phyloP scores from a whole-genome alignment of 2,888 invertebrate genomes.

The Orchesellides sinensis region DNA sequence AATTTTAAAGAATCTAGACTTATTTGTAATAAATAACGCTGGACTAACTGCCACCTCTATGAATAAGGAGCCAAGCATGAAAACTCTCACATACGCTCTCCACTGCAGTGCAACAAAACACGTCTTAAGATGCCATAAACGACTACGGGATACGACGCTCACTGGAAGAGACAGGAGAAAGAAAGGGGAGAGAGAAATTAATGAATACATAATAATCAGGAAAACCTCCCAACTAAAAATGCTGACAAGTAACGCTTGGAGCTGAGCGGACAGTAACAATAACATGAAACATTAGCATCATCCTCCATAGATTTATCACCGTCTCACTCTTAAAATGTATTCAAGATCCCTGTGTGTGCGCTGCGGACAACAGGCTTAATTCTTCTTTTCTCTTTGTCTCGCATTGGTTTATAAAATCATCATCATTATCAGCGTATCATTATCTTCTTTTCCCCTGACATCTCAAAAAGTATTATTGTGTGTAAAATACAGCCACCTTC shows the following conservation, averaged over 20 bases:
- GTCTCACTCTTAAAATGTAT: slow-evolving; percentile 24
- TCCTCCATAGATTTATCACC: slow-evolving; percentile 49
- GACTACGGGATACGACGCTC: background rate
- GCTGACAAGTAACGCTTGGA: slow-evolving; percentile 50
- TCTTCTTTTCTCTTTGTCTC: slow-evolving; percentile 11
- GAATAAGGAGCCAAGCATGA: too few species aligned
- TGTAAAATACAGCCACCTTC: slow-evolving; percentile 62
- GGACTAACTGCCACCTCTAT: too few species aligned
- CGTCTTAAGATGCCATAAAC: background rate
- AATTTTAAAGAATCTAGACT: too few species aligned
- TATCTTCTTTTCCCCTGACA: slow-evolving; percentile 55
- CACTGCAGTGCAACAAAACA: background rate
- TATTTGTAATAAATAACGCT: too few species aligned
- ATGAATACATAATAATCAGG: slow-evolving; percentile 48
- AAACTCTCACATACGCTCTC: too few species aligned
- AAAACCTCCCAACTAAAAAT: slow-evolving; percentile 16
- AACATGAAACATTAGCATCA: slow-evolving; percentile 46
- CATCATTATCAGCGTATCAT: slow-evolving; percentile 63
- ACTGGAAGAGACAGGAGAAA: slow-evolving; percentile 12
- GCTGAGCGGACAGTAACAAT: slow-evolving; percentile 57
- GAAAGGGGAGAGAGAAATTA: slow-evolving; percentile 36
- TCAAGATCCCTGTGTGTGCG: background rate
- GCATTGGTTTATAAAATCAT: slow-evolving; percentile 39
- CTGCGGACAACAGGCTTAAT: background rate
- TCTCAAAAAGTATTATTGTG: slow-evolving; percentile 55